Evolutionary conservation across 2,797 vertebrate genomes (phyloP), one percentile per base, ranked within the genome.

Genomic region (Sebastiscus albofasciatus): DNA sequence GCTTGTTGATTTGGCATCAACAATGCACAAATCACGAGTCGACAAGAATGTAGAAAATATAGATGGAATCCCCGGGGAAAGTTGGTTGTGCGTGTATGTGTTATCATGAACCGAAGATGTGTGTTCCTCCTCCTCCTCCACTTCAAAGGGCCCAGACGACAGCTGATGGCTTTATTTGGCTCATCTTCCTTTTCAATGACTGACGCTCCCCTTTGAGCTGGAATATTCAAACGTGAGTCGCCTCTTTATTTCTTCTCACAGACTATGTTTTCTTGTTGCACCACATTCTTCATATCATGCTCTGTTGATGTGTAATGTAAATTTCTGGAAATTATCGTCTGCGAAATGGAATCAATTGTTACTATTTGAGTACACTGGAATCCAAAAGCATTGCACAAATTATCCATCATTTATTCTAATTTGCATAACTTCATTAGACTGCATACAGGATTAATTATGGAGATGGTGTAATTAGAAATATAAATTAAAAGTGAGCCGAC

Each of bases 151-250:
- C 36, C 59, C 26, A 12, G 6, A 9, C 18, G 61, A 84, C 74
- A 78, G 61, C 76, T 76, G 77, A 82, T 75, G 62, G 67, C 64
- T 82, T 66, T 72, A 81, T 87, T 70, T 82, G 66, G 75, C 67
- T 80, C 14, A 1, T 78, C 61, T 36, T 55, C 36, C 55, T 52
- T 39, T 65, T 60, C 61, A 8, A 24, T 67, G 71, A 72, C 56
- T 72, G 65, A 77, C 24, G n/a, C 55, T 62, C 55, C n/a, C 36
- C 65, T 66, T 49, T 33, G 20, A 72, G 76, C 52, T 65, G 10
- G 62, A 83, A 83, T 39, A 79, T 75, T 54, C 46, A 64, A 59
- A 31, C 31, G 1, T 4, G 26, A 49, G 11, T 60, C 9, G 2
- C 31, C 5, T 72, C 73, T 75, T 56, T 16, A 65, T 60, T 72